phyloP scores from a whole-genome alignment of 2,797 vertebrate genomes.

The Tapirus indicus region DNA sequence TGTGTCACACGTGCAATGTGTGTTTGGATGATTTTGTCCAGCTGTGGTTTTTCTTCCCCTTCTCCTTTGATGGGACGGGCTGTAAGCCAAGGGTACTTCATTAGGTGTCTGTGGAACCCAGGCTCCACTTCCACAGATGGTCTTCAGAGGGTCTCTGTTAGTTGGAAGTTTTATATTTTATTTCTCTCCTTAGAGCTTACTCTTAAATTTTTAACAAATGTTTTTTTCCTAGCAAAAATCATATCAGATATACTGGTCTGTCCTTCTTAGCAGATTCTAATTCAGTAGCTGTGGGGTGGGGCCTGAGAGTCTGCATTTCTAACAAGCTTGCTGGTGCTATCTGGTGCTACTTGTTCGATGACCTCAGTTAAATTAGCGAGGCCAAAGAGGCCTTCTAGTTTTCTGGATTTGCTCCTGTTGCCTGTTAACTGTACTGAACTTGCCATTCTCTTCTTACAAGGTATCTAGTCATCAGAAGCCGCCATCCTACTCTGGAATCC shows the following conservation, averaged over 20 bases:
- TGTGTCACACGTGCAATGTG: background rate
- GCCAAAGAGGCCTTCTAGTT: background rate
- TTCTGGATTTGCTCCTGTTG: background rate
- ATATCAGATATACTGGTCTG: background rate
- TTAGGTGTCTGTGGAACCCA: background rate
- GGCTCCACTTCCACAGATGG: background rate
- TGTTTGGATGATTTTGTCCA: slow-evolving; percentile 14
- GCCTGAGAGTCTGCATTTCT: background rate
- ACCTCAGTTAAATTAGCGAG: background rate
- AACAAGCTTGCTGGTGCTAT: background rate
- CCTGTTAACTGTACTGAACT: background rate
- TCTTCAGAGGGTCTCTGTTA: slow-evolving; percentile 26
- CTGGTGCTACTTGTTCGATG: background rate
- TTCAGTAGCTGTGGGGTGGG: background rate
- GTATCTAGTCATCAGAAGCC: background rate
- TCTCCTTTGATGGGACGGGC: background rate
- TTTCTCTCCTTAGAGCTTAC: background rate
- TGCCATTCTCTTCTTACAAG: background rate
- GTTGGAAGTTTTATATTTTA: slow-evolving; percentile 37
- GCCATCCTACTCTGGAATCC: background rate
- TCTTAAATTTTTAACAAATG: background rate
- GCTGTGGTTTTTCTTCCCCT: background rate
- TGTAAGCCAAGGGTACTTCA: slow-evolving; percentile 20
- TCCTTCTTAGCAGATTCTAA: background rate
- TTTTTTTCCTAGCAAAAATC: slow-evolving; percentile 20